These are phyloP conservation scores for Iguana delicatissima DNA, from an alignment of 2,797 vertebrate genomes.

Conservation along the genomic window DNA sequence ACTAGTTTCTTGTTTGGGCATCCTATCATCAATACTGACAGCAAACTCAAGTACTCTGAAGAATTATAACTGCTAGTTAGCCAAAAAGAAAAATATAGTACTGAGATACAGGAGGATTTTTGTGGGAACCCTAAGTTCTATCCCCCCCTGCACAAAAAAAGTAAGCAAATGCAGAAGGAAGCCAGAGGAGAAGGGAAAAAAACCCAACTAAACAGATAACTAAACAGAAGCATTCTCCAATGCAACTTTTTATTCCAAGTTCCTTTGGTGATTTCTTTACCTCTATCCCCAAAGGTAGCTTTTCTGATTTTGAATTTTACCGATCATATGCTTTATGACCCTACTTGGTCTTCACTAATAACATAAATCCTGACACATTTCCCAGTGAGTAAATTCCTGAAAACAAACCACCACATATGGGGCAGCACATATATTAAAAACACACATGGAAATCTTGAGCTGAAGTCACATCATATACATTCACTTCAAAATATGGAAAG, in stretches of 20 bases:
- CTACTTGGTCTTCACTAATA: background rate
- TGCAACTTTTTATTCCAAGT: slow-evolving; percentile 3
- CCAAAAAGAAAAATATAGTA: background rate
- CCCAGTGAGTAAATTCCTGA: background rate
- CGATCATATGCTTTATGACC: background rate
- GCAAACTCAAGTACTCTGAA: background rate
- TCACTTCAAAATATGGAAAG: background rate
- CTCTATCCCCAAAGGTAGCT: background rate
- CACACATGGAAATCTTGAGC: background rate
- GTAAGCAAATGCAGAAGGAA: background rate
- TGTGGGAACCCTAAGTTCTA: background rate
- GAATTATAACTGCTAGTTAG: background rate
- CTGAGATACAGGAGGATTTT: background rate
- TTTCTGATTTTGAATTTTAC: background rate
- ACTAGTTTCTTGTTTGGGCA: background rate
- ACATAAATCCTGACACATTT: background rate
- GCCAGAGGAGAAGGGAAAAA: no score
- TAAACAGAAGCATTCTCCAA: background rate
- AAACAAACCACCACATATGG: slow-evolving; percentile 4
- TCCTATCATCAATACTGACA: background rate
- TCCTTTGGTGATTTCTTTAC: background rate
- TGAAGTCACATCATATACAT: background rate
- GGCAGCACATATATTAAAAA: background rate
- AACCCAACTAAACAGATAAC: no score
- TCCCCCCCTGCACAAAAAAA: no score